Evolutionary conservation across 2,888 invertebrate genomes (phyloP), one percentile per base, ranked within the genome.

Genomic region (Lasioglossum vierecki): DNA sequence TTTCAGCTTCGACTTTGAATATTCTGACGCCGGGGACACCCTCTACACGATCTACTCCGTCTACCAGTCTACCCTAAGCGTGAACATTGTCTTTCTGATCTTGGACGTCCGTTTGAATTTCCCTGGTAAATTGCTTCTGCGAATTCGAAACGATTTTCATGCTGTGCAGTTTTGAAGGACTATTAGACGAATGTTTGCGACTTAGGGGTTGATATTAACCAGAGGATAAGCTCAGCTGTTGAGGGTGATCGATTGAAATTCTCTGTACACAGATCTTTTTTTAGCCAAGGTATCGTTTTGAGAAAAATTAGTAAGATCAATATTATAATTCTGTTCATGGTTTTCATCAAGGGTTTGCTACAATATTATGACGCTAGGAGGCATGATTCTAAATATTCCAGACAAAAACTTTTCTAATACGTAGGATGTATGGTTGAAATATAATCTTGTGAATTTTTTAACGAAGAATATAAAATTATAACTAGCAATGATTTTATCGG

Each of bases 1-100:
- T 72, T 74, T 84, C 81, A 70, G 53, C 77, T 83, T 77, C 77
- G 57, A 83, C 74, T 83, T 77, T 53, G 11, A 83, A 76, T 60
- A 53, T 82, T 74, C 75, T 70, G 63, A 44, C 63, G 30, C 18
- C 13, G 60, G 22, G 22, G 30, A 35, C 15, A 30, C 66, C 53
- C 66, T 41, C 30, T 35, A 26, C 44, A 15, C 30, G 30, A 74
- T 77, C 46, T 39, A 4, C 35, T 15, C 26, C 13, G 26, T 60
- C 57, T 60, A 53, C 22, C 22, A 4, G 26, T 60, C 57, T 60
- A 22, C 22, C 22, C 53, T 53, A 53, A 53, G 53, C 53, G 53
- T 22, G 53, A 53, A 53, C 22, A 53, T n/a, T 53, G 53, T 9
- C 3, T 53, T 53, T 9, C 9, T n/a, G 53, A 22, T 22, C 22